Evolutionary conservation across 2,888 invertebrate genomes (phyloP).

Genomic region (Drosophila siamana): DNA sequence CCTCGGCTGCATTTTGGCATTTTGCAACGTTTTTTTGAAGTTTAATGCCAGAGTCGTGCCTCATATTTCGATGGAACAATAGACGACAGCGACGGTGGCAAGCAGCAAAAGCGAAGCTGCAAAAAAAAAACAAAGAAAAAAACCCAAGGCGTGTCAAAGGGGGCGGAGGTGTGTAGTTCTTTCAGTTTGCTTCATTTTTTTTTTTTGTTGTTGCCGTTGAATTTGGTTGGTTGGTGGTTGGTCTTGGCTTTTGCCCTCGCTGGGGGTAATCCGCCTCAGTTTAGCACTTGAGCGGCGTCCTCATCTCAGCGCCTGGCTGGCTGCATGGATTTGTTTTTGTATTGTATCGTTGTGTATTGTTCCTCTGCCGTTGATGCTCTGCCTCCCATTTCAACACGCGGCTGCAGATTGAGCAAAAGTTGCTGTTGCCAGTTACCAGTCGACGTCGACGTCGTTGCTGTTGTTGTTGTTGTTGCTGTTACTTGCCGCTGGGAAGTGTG

Average conservation of each 20-base stretch:
- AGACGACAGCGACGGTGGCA: slow-evolving; percentile 51
- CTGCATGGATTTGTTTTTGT: slow-evolving; percentile 59
- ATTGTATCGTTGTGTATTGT: slow-evolving; percentile 53
- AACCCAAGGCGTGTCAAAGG: slow-evolving; percentile 71
- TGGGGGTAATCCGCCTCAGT: slow-evolving; percentile 80
- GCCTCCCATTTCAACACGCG: slow-evolving; percentile 68
- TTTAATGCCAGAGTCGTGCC: slow-evolving; percentile 82
- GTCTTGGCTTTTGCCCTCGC: slow-evolving; percentile 61
- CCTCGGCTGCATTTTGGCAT: slow-evolving; percentile 77
- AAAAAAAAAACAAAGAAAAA: slow-evolving; percentile 18
- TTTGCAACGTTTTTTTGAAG: slow-evolving; percentile 79
- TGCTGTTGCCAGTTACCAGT: slow-evolving; percentile 52
- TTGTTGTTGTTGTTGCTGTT: too few species aligned
- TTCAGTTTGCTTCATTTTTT: slow-evolving; percentile 5
- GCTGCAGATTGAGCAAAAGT: slow-evolving; percentile 77
- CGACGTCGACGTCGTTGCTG: slow-evolving; percentile 36
- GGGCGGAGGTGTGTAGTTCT: slow-evolving; percentile 72
- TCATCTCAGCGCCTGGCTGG: slow-evolving; percentile 32
- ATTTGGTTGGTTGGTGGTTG: slow-evolving; percentile 45
- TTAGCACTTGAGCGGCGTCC: slow-evolving; percentile 81
- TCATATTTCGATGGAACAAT: slow-evolving; percentile 80
- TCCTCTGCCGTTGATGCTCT: too few species aligned
- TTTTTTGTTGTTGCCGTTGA: slow-evolving; percentile 26
- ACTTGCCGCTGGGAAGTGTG: slow-evolving; percentile 75
- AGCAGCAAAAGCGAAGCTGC: slow-evolving; percentile 20